Conservation (phyloP, 2,888 invertebrate species). For the Drosophila ezoana region DNA sequence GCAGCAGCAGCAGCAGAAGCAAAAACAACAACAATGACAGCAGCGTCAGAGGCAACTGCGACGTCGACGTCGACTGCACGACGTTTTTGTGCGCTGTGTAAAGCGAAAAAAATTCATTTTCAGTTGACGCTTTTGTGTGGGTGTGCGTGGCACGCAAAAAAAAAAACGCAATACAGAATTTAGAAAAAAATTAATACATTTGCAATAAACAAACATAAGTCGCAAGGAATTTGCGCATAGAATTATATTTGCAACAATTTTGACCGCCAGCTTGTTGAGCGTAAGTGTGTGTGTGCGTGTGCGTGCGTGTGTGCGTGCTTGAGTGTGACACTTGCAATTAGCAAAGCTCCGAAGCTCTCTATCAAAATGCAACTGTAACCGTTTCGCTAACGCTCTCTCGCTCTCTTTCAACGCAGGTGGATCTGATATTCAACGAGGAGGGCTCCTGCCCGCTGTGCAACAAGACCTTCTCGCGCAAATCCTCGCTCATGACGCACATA, state of each 20-base stretch:
- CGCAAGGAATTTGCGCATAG: conserved; percentile 50
- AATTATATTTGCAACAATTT: conserved; percentile 59
- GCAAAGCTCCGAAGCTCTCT: conserved; percentile 34
- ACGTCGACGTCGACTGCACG: conserved; percentile 64
- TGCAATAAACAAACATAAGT: conserved; percentile 58
- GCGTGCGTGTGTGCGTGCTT: conserved; percentile 20
- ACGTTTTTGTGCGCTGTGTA: conserved; percentile 74
- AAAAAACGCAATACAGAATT: conserved; percentile 42
- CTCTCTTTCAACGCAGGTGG: conserved; percentile 77
- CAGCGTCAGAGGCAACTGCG: conserved; percentile 48
- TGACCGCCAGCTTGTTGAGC: conserved; percentile 75
- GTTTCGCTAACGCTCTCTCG: conserved; percentile 22
- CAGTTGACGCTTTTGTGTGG: conserved; percentile 78
- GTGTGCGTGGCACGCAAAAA: conserved; percentile 69
- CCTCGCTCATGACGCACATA: conserved; percentile 85
- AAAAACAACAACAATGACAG: conserved; percentile 29
- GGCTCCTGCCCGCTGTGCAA: conserved; percentile 85
- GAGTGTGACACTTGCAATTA: conserved; percentile 38
- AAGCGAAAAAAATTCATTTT: conserved; percentile 79
- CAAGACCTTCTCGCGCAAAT: conserved; percentile 85
- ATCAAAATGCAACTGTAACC: conserved; percentile 28
- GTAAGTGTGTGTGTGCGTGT: conserved; percentile 49
- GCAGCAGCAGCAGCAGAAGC: conserved; percentile 32
- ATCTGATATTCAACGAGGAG: conserved; percentile 85
- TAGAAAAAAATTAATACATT: conserved; percentile 28